These are phyloP conservation scores for Rallus limicola DNA, from an alignment of 2,113 vertebrate genomes.

Conservation along the genomic window DNA sequence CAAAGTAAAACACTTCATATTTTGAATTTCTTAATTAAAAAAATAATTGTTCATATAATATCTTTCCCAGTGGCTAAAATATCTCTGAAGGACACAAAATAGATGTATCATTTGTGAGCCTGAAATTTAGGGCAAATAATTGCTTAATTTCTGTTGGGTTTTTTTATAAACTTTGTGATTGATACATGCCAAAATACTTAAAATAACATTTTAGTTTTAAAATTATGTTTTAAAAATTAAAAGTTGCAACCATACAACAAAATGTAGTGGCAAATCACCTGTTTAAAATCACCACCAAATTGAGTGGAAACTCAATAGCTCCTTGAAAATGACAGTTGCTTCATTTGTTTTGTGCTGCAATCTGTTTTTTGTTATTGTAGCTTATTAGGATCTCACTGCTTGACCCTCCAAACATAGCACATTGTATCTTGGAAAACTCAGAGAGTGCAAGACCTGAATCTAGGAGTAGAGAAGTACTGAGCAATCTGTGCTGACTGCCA, in stretches of 20 bases:
- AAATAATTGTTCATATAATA: not conserved
- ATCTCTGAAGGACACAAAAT: not conserved
- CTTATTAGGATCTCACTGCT: not conserved
- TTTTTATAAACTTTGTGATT: not conserved
- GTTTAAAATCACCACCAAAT: too few relatives aligned
- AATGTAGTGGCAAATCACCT: not conserved
- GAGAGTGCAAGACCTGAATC: not conserved
- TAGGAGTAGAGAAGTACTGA: not conserved
- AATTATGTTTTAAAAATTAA: not conserved
- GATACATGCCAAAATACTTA: not conserved
- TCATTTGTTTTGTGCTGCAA: not conserved
- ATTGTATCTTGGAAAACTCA: not conserved
- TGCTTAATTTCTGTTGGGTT: not conserved
- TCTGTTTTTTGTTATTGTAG: not conserved
- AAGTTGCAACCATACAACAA: not conserved
- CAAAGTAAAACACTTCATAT: not conserved
- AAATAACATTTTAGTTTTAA: not conserved
- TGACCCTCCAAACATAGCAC: not conserved
- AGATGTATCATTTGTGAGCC: not conserved
- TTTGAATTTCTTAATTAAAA: not conserved
- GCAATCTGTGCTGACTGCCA: not conserved
- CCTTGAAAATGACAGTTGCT: not conserved
- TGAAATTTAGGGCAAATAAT: not conserved
- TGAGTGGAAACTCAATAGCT: constrained; percentile 1
- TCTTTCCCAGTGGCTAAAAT: not conserved